A percentile compares a stretch with the other conserved stretches of the same genome.
These are phyloP conservation scores for Tachysurus fulvidraco DNA, from an alignment of 2,113 vertebrate genomes.

Conservation along the genomic window DNA sequence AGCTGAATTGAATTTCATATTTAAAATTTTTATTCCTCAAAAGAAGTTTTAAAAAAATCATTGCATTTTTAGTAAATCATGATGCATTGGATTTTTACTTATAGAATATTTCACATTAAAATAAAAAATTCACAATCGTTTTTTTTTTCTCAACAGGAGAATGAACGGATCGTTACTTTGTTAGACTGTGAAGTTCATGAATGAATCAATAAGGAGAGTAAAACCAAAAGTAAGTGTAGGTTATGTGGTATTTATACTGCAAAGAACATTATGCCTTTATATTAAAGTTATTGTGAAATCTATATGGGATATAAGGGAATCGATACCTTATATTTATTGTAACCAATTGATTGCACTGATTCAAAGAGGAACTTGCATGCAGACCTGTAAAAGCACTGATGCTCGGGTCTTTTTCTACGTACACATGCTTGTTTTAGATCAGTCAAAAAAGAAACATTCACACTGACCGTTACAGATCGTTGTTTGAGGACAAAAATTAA, in stretches of 20 bases:
- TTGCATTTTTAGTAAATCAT: neutral
- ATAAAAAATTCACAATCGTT: too few species aligned
- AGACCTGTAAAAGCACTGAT: neutral
- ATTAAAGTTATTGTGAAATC: neutral
- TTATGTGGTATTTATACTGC: neutral
- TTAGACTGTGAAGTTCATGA: neutral
- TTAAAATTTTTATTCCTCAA: neutral
- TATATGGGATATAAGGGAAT: neutral
- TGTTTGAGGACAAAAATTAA: too few species aligned
- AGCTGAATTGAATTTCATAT: too few species aligned
- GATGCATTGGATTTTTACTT: neutral
- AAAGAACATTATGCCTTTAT: neutral
- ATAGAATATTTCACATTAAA: neutral
- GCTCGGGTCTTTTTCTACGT: neutral
- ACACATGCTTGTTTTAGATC: too few species aligned
- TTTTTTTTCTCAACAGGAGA: neutral
- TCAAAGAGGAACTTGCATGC: neutral
- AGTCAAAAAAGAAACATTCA: neutral
- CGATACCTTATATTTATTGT: neutral
- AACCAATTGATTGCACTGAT: neutral
- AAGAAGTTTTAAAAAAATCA: neutral
- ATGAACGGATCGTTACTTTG: neutral
- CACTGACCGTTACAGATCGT: too few species aligned
- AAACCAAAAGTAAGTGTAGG: neutral
- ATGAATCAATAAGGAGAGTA: neutral